Evolutionary conservation across 2,797 vertebrate genomes (phyloP).

Genomic region (Oceanodroma leucorhoa): DNA sequence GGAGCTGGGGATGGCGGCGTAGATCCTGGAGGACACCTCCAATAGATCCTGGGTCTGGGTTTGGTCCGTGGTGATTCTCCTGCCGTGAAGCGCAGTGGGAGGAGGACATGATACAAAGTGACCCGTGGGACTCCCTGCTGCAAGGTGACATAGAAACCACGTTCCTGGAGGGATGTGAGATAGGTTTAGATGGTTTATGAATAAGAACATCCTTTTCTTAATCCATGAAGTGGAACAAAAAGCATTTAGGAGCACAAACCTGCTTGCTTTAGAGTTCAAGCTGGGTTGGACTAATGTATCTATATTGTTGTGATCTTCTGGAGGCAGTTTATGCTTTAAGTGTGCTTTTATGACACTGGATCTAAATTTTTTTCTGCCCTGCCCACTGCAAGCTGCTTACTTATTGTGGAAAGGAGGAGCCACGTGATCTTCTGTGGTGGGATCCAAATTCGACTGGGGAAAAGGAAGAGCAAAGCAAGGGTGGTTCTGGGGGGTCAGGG

Average conservation of each 20-base stretch:
- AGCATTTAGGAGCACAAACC: not conserved
- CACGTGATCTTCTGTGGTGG: not conserved
- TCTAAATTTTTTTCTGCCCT: not conserved
- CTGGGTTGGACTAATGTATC: not conserved
- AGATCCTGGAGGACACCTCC: not conserved
- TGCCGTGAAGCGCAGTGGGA: accelerated
- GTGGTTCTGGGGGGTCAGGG: not conserved
- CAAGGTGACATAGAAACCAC: not conserved
- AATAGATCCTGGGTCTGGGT: not conserved
- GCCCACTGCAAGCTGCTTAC: not conserved
- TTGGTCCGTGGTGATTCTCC: not conserved
- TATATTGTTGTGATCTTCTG: not conserved
- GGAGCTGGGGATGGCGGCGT: not conserved
- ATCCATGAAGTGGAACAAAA: not conserved
- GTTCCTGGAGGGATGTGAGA: not conserved
- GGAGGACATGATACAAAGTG: not conserved
- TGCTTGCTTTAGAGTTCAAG: not conserved
- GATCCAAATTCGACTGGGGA: not conserved
- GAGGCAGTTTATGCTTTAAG: not conserved
- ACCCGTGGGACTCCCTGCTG: accelerated
- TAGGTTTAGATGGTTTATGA: not conserved
- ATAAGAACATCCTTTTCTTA: not conserved
- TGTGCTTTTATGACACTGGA: not conserved
- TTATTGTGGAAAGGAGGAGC: not conserved
- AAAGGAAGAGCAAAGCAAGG: not conserved